Evolutionary conservation across 2,888 invertebrate species (phyloP).

Genomic region (Scaptomyza tumidula): DNA sequence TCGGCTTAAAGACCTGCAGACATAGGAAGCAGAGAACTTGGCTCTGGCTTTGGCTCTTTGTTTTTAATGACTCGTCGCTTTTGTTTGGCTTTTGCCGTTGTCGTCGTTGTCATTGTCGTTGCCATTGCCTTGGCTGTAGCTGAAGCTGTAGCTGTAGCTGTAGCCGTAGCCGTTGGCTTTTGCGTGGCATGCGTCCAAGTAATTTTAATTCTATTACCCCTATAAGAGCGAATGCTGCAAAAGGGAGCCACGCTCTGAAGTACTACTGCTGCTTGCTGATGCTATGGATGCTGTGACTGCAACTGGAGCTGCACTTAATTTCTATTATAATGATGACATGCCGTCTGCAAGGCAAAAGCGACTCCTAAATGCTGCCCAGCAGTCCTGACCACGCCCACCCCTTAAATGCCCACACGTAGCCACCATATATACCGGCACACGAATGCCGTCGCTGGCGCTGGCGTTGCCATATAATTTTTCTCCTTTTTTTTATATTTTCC

Average conservation of each 20-base stretch:
- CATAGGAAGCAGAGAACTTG: conserved; percentile 26
- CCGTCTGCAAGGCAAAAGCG: conserved; percentile 58
- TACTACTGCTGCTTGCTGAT: conserved; percentile 18
- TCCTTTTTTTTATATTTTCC: conserved; percentile 8
- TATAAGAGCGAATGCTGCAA: conserved; percentile 45
- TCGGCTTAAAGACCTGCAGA: conserved; percentile 34
- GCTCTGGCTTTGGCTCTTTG: conserved; percentile 60
- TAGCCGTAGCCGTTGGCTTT: conserved; percentile 31
- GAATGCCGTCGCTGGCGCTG: conserved; percentile 24
- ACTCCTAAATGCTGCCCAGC: conserved; percentile 24
- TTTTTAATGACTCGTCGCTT: conserved; percentile 63
- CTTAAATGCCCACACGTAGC: conserved; percentile 35
- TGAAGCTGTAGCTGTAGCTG: conserved; percentile 12
- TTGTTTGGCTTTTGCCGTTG: conserved; percentile 59
- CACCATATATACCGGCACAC: conserved; percentile 23
- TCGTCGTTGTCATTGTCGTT: conserved; percentile 15
- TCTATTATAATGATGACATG: conserved; percentile 77
- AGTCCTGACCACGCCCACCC: conserved; percentile 43
- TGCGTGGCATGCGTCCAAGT: conserved; percentile 70
- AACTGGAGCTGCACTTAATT: conserved; percentile 70
- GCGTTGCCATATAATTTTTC: conserved; percentile 23
- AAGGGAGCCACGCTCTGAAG: conserved; percentile 42
- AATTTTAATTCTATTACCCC: conserved; percentile 75
- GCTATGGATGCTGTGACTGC: conserved; percentile 15
- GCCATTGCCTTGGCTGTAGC: conserved; percentile 10